Evolutionary conservation across 2,113 vertebrate species (phyloP).

Genomic region (Cheilinus undulatus): DNA sequence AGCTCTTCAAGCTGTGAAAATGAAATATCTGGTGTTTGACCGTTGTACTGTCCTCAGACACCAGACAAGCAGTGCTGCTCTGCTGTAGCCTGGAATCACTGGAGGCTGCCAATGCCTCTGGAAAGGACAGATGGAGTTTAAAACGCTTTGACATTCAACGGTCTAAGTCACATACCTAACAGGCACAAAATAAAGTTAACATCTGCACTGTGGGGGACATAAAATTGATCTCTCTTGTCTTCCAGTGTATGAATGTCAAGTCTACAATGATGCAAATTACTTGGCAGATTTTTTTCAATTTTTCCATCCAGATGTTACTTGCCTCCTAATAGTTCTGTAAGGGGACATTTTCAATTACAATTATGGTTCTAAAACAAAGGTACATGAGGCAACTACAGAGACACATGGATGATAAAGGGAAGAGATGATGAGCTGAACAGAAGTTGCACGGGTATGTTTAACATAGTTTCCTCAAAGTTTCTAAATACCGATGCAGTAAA

Average conservation of each 20-base stretch:
- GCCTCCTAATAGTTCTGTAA: neutral
- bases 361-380: neutral
- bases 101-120: neutral
- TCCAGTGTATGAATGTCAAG: neutral
- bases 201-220: neutral
- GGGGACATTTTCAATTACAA: neutral
- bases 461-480: too few relatives aligned
- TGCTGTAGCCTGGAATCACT: neutral
- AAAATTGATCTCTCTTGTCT: neutral
- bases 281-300: neutral
- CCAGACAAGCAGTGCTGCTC: neutral
- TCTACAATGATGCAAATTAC: neutral
- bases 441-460: too few relatives aligned
- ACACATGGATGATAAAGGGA: too few relatives aligned
- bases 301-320: neutral
- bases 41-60: neutral
- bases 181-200: neutral
- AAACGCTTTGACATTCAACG: slow-evolving; percentile 11
- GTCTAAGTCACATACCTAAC: slow-evolving; percentile 30
- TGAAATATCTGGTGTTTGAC: slow-evolving; percentile 28
- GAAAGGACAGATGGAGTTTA: neutral
- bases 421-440: too few relatives aligned
- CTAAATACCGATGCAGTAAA: too few relatives aligned
- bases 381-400: too few relatives aligned
- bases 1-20: slow-evolving; percentile 6